A percentile compares a stretch with the other conserved stretches of the same genome.
Conservation (phyloP, 1,140 invertebrate species). For the Wasmannia auropunctata region DNA sequence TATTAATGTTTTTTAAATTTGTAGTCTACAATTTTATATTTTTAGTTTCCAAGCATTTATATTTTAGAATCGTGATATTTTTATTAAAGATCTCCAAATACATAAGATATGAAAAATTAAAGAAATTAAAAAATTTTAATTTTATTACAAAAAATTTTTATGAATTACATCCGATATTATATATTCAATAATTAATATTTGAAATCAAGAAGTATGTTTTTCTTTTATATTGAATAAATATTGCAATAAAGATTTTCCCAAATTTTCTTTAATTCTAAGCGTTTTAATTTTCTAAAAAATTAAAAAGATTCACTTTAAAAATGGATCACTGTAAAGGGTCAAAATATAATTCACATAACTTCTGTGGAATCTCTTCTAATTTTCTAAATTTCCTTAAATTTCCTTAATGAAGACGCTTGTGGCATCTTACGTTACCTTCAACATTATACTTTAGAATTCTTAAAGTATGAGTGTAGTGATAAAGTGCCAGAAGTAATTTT, state of each 20-base stretch:
- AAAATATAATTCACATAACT: background rate
- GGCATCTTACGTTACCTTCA: background rate
- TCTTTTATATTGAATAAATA: background rate
- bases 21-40: background rate
- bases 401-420: background rate
- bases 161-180: background rate
- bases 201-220: background rate
- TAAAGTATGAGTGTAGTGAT: background rate
- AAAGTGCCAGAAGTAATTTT: background rate
- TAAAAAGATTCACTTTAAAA: background rate
- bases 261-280: background rate
- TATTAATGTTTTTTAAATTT: no score
- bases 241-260: background rate
- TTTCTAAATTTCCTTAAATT: background rate
- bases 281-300: background rate
- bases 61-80: background rate
- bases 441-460: background rate
- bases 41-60: background rate
- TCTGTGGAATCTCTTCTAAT: background rate
- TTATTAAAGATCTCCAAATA: background rate
- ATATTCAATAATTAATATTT: background rate
- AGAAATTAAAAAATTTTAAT: background rate
- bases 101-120: background rate
- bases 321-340: background rate
- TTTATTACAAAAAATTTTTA: background rate